Base-by-base conservation (phyloP, 1,140 invertebrate species). In the Rhynchophorus ferrugineus region DNA sequence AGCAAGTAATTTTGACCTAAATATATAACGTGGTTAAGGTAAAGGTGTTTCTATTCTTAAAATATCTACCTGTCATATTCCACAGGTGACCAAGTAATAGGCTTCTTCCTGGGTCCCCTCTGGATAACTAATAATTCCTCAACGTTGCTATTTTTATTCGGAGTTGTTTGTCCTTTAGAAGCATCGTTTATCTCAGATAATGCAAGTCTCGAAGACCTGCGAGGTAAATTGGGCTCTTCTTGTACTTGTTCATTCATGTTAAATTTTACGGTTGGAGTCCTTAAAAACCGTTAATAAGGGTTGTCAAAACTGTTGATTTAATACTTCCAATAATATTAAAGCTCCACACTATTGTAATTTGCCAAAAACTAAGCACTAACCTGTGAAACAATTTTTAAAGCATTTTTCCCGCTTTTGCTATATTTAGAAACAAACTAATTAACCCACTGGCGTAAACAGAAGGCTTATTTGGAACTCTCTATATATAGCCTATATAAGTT, bases 41-140 rank as follows among this genome's bases (percentile, higher is more conserved):
- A n/a, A n/a, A n/a, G n/a, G n/a, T n/a, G n/a, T n/a, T n/a, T n/a
- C n/a, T 41, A 41, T 41, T 41, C 16, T 41, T 17, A 17, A 8
- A 8, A 44, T 34, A 21, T 7, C 24, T 44, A 55, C 45, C 58
- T 57, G 24, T 66, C 58, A 24, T 60, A 62, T 16, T 69, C 65
- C 19, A 66, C 58, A 22, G 67, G 67, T 24, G 67, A 69, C 67
- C 67, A 69, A 24, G 63, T 66, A 8, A 66, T 50, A 3, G 67
- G 67, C 34, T 65, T 66, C 17, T 50, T 52, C 16, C 67, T 49
- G 3, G 63, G 61, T 7, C 67, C 67, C 46, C 67, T 59, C 38
- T 67, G 67, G 20, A 66, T 56, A 24, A 69, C 64, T 5, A 69
- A 45, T 52, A 65, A 44, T 57, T 69, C 67, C 48, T 69, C 67